Base-by-base conservation (phyloP, 2,888 invertebrate genomes). In the Aspidiotus destructor region DNA sequence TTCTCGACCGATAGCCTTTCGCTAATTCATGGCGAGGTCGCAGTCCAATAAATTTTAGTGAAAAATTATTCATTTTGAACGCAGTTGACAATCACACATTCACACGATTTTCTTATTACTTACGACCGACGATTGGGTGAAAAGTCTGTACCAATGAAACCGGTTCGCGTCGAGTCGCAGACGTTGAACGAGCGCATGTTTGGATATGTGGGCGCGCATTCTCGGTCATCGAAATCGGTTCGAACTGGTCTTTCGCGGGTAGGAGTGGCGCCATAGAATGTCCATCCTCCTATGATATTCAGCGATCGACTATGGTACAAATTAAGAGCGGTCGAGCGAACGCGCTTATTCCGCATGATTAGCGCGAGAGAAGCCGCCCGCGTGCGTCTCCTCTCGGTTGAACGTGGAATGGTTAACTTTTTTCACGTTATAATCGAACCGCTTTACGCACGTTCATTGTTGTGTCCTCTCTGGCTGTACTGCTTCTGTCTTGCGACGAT, bases 191-290 rank as follows among this genome's bases (percentile, higher is more conserved):
- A 53, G 40, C 54, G 58, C 16, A 58, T 40, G 58, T 16, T 28
- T 13, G 13, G 40, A 58, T 58, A 58, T 58, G 58, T 58, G 58
- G 58, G 58, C 58, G 58, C 58, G 58, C 17, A 17, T 58, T 58
- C 58, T 58, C 58, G 58, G 58, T 58, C 58, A 58, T 58, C 58
- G 58, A 40, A 58, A 58, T 58, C 58, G 28, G 58, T 11, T 58
- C 13, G 58, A 58, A 58, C 58, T 58, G 58, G 58, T 58, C 58
- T 58, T 58, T 28, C 28, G 48, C 62, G 53, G 53, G 62, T 62
- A 62, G 62, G 62, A 62, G 62, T 62, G 62, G 62, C 62, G 62
- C 53, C 62, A 52, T 52, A 28, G 15, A 9, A 53, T 62, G 62
- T 62, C 62, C 62, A 62, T 62, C 62, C 62, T 62, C 62, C 53